Conservation (phyloP, 2,888 invertebrate species). For the Stegophylla sp. region DNA sequence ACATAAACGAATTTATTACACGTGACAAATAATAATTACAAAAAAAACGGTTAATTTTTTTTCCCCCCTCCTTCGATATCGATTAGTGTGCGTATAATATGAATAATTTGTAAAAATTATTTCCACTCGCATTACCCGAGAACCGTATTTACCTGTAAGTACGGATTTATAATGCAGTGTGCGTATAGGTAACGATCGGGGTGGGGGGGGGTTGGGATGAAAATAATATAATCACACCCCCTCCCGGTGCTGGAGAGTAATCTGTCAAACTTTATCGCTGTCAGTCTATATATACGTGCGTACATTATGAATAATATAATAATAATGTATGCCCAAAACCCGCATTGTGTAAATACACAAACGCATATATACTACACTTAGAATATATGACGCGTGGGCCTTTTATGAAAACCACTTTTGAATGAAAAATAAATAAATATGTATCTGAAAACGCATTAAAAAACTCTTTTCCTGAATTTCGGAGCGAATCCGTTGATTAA, state of each 20-base stretch:
- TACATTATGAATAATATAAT: background rate
- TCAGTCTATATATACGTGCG: background rate
- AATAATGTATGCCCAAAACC: background rate
- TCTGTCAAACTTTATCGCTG: constrained; percentile 29
- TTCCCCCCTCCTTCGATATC: too few species aligned
- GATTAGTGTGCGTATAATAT: too few species aligned
- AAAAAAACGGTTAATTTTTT: too few species aligned
- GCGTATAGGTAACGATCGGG: background rate
- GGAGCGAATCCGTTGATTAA: background rate
- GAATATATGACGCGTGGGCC: background rate
- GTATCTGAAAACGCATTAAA: background rate
- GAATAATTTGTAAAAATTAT: too few species aligned
- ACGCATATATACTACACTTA: background rate
- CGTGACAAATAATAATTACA: too few species aligned
- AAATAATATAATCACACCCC: background rate
- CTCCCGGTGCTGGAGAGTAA: background rate
- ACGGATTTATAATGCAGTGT: background rate
- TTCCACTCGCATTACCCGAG: too few species aligned
- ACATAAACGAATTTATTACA: too few species aligned
- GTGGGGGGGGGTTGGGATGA: background rate
- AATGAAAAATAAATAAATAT: too few species aligned
- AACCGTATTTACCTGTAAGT: background rate
- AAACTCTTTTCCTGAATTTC: background rate
- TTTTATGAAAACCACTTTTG: background rate
- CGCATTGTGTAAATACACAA: background rate